Base-by-base conservation (phyloP, 2,888 invertebrate genomes). In the Drosophila helvetica region DNA sequence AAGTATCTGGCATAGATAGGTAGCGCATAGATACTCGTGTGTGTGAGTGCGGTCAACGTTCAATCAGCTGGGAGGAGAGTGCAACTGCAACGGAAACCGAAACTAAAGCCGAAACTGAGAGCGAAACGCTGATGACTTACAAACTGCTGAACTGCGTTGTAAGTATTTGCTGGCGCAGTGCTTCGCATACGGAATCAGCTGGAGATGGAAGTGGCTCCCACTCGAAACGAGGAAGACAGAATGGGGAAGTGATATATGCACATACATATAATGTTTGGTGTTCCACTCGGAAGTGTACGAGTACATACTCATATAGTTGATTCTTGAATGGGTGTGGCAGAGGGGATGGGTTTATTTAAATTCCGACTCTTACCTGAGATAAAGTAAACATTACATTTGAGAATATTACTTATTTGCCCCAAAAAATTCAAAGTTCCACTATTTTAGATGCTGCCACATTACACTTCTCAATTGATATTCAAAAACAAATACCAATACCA, bases 21-120 rank as follows among this genome's bases (percentile, higher is more conserved):
- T n/a, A n/a, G n/a, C n/a, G n/a, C n/a, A 38, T 27, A 42, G 18
- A 18, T 42, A 4, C 54, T 52, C 55, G 22, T 56, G 45, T 52
- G 52, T 53, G 65, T n/a, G 15, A 10, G 60, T 57, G 66, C 76
- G 81, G 79, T 80, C 81, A 80, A 74, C 59, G 83, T 48, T 72
- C 77, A 77, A 58, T 51, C 52, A 70, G 61, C 54, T 33, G 48
- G 17, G 18, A 22, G 4, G 5, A n/a, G n/a, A 55, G 12, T 48
- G 38, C 33, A 22, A 27, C 25, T 22, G 10, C 51, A 10, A 19
- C 18, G 19, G 25, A 47, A 51, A 12, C 17, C 12, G 9, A 53
- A 46, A 12, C 18, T 8, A 3, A 10, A 12, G 30, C 10, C 10
- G 9, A 1, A 53, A 48, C 15, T 15, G 46, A 58, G 47, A 45